Evolutionary conservation across 2,797 vertebrate species (phyloP).

Genomic region (Clamator glandarius): DNA sequence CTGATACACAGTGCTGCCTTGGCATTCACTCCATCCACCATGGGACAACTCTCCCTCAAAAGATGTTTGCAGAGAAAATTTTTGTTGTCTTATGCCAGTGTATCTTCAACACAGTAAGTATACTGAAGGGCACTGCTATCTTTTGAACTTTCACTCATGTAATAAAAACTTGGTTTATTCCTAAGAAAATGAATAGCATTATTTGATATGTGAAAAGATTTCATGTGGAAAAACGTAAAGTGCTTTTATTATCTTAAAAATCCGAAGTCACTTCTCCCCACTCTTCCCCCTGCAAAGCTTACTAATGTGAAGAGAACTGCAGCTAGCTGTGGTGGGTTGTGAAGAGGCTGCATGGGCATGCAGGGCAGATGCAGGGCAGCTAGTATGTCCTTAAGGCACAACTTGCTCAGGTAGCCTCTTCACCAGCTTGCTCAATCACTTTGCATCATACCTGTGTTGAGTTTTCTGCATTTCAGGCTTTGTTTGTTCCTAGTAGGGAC

Average conservation of each 20-base stretch:
- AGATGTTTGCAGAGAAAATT: not conserved
- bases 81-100: not conserved
- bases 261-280: not conserved
- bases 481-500: not conserved
- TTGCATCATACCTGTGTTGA: not conserved
- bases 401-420: not conserved
- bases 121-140: not conserved
- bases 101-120: not conserved
- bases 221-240: not conserved
- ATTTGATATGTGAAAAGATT: not conserved
- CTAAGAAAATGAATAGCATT: not conserved
- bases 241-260: not conserved
- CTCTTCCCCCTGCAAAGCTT: not conserved
- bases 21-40: not conserved
- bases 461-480: not conserved
- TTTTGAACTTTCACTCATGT: not conserved
- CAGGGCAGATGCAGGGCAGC: not conserved
- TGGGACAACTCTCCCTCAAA: no score
- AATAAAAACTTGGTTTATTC: not conserved
- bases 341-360: not conserved
- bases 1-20: not conserved
- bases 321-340: not conserved
- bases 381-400: not conserved
- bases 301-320: not conserved
- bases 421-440: not conserved